Conservation (phyloP, 2,113 vertebrate species). For the Hippoglossus stenolepis region DNA sequence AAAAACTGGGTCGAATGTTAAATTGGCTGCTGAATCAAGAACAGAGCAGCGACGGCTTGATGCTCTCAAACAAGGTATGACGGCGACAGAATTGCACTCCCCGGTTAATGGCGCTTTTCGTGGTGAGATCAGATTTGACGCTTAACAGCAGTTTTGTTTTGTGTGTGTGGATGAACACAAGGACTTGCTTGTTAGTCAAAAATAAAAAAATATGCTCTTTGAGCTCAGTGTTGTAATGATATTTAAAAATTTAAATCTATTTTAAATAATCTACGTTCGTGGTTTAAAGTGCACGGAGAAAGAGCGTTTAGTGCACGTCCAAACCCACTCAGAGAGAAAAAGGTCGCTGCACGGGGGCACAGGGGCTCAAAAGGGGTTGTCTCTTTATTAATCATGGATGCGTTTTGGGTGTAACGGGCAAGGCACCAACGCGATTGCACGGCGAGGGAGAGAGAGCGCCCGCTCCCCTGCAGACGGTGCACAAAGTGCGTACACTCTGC, state of each 20-base stretch:
- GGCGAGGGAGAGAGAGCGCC: neutral
- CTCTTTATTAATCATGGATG: neutral
- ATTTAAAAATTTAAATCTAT: neutral
- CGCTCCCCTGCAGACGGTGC: neutral
- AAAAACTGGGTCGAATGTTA: slow-evolving; percentile 83
- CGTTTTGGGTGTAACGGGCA: neutral
- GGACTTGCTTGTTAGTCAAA: slow-evolving; percentile 13
- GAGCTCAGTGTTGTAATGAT: slow-evolving; percentile 10
- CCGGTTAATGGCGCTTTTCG: slow-evolving; percentile 28
- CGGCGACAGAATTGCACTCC: slow-evolving; percentile 31
- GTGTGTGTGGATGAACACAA: slow-evolving; percentile 21
- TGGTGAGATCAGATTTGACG: slow-evolving; percentile 29
- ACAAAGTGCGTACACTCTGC: neutral
- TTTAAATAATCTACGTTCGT: neutral
- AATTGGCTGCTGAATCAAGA: slow-evolving; percentile 77
- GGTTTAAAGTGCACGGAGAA: neutral
- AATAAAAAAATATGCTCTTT: slow-evolving; percentile 27
- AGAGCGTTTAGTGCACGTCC: neutral
- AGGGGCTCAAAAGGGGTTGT: neutral
- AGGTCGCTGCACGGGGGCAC: neutral
- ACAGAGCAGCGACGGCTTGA: slow-evolving; percentile 62
- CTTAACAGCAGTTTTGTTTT: slow-evolving; percentile 29
- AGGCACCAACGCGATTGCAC: neutral
- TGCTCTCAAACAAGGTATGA: slow-evolving; percentile 50
- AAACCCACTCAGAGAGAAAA: neutral